Percentiles rank a stretch among this genome's conserved stretches.
These are phyloP conservation scores for Oncorhynchus kisutch DNA, from an alignment of 2,113 vertebrate genomes.

Conservation along the genomic window DNA sequence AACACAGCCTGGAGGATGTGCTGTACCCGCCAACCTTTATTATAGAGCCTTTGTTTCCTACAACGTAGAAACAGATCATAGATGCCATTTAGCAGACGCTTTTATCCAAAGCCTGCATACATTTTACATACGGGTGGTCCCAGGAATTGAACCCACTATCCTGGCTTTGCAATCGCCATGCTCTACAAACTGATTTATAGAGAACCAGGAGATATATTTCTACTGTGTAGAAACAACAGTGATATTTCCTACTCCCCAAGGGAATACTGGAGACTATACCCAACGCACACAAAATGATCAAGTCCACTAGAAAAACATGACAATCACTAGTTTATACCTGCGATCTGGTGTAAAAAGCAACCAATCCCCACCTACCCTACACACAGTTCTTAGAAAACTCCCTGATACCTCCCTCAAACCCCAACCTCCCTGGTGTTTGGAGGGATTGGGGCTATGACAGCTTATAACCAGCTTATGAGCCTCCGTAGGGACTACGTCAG, in stretches of 20 bases:
- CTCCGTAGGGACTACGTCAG: slow-evolving; percentile 58
- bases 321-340: too few species aligned
- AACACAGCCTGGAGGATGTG: neutral
- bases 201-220: neutral
- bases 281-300: neutral
- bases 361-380: neutral
- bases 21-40: neutral
- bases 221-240: neutral
- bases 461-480: slow-evolving; percentile 60
- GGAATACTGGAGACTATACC: neutral
- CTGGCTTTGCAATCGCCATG: too few species aligned
- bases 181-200: too few species aligned
- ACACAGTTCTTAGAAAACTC: neutral
- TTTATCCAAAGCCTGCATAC: too few species aligned
- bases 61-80: neutral
- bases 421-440: slow-evolving; percentile 41
- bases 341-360: neutral
- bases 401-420: neutral
- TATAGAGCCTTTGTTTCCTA: neutral
- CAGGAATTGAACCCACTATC: too few species aligned
- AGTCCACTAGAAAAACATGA: neutral
- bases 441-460: slow-evolving; percentile 53
- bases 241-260: neutral
- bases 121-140: too few species aligned
- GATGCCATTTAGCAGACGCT: too few species aligned